Evolutionary conservation across 2,888 invertebrate genomes (phyloP), one percentile per base, ranked within the genome.

Genomic region (Acrobasis consociella): DNA sequence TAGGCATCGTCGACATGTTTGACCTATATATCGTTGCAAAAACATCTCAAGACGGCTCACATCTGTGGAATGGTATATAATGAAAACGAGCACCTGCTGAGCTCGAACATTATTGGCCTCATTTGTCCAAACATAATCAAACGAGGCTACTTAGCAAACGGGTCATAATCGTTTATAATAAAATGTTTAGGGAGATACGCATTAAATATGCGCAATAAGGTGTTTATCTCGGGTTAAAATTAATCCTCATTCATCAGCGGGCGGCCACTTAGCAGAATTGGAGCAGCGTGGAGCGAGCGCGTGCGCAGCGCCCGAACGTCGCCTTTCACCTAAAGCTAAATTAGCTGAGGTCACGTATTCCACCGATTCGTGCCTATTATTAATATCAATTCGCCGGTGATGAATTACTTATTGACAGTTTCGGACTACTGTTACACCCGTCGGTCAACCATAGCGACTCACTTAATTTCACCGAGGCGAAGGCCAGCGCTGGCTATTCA

Each of bases 201-300:
- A 50, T 52, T 52, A 60, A 51, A 60, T 72, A 78, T 73, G 67
- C 67, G 67, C 71, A 74, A 78, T 81, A 79, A 80, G 77, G 77
- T 69, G 72, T 71, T 71, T 77, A 79, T 75, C 81, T 82, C 75
- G 66, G 72, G 70, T 71, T 67, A 64, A 70, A 81, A 77, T 77
- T 77, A 77, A 80, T 78, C 71, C 76, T 78, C 80, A 85, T 86
- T 83, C 81, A 80, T 87, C 86, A 83, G 74, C 71, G 68, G 71
- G 69, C 70, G 75, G 74, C 78, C 87, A 86, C 85, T 88, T 84
- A 85, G 77, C 67, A 59, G 72, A 85, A 85, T 78, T 83, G 75
- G 85, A 82, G 73, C 80, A 69, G 58, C 69, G 64, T 64, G 71
- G 55, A 73, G 68, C 71, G 68, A 70, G 76, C 70, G 79, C 78